These are phyloP conservation scores for Aporophyla lueneburgensis DNA, from an alignment of 2,888 invertebrate species.

Conservation along the genomic window DNA sequence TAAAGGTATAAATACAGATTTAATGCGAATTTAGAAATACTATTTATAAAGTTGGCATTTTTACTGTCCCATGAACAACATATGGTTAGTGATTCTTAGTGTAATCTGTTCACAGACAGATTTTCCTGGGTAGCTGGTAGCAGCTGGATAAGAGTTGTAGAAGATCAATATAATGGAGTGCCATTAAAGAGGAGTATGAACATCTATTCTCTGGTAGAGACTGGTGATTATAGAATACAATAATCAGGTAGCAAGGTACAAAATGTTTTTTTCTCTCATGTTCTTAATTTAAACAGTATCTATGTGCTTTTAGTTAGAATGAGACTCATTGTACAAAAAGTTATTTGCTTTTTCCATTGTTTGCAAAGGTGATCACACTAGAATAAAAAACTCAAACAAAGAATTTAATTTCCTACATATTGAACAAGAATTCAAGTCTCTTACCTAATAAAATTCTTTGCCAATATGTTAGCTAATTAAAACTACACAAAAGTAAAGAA, in stretches of 20 bases:
- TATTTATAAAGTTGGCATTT: background rate
- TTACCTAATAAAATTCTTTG: background rate
- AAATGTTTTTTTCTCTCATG: background rate
- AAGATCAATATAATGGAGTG: background rate
- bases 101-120: background rate
- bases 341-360: background rate
- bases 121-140: background rate
- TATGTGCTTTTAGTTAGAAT: background rate
- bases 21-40: background rate
- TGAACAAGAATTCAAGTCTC: background rate
- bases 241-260: no score
- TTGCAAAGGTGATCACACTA: slow-evolving; percentile 8
- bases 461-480: background rate
- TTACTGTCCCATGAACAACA: background rate
- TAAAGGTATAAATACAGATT: no score
- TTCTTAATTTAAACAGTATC: slow-evolving; percentile 1
- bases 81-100: background rate
- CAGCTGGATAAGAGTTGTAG: background rate
- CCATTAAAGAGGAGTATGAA: no score
- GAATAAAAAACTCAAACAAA: slow-evolving; percentile 12
- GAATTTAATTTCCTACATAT: slow-evolving; percentile 16
- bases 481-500: background rate
- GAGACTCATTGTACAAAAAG: slow-evolving; percentile 1
- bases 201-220: background rate
- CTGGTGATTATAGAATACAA: background rate